Percentiles rank a stretch among this genome's conserved stretches.
phyloP scores from a whole-genome alignment of 2,888 invertebrate genomes.

The Sarcophaga variegata region DNA sequence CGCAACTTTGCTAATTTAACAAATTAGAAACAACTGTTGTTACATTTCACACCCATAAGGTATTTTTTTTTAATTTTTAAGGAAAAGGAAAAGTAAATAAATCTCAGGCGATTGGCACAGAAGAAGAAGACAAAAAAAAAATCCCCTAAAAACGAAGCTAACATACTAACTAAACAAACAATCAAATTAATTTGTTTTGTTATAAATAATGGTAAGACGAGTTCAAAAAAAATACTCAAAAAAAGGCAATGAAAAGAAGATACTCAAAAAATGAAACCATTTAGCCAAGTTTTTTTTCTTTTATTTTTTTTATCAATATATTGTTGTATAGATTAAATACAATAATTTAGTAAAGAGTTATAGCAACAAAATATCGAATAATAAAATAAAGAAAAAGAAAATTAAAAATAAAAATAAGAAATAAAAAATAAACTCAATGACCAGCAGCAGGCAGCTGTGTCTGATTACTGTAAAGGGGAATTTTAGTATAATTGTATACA shows the following conservation, averaged over 20 bases:
- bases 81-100: not conserved
- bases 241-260: slow-evolving; percentile 22
- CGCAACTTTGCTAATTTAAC: slow-evolving; percentile 16
- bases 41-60: not conserved
- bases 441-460: not conserved
- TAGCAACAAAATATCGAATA: slow-evolving; percentile 6
- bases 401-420: slow-evolving; percentile 15
- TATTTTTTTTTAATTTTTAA: too few species aligned
- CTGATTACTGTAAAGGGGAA: slow-evolving; percentile 28
- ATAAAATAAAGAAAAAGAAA: slow-evolving; percentile 8
- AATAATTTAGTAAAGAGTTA: not conserved
- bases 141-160: slow-evolving; percentile 37
- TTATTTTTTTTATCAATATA: not conserved
- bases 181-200: slow-evolving; percentile 27
- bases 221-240: slow-evolving; percentile 15
- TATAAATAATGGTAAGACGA: slow-evolving; percentile 19
- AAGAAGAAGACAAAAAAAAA: slow-evolving; percentile 20
- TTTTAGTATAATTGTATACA: slow-evolving; percentile 14
- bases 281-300: not conserved
- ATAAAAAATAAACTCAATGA: slow-evolving; percentile 28
- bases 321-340: slow-evolving; percentile 26
- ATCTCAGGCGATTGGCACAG: not conserved
- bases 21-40: not conserved
- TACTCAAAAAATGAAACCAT: slow-evolving; percentile 6
- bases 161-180: slow-evolving; percentile 39